Evolutionary conservation across 2,113 vertebrate species (phyloP), one percentile per base, ranked within the genome.

Genomic region (Monopterus albus): DNA sequence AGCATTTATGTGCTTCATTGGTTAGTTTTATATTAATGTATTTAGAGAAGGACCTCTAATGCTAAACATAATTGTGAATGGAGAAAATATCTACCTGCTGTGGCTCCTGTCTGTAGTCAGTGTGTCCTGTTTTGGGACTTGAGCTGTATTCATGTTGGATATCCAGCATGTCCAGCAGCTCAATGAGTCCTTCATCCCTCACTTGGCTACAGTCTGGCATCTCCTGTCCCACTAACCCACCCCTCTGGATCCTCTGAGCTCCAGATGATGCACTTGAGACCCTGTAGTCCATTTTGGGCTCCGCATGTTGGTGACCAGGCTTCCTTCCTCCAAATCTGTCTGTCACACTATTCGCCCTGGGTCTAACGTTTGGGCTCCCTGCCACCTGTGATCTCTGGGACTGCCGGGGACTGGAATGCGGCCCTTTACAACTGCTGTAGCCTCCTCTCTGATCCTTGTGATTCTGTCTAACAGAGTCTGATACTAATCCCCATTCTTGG

Each of bases 211-310:
- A 83, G 28, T 39, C 59, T 58, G 59, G 26, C 13, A 40, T 29
- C 25, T 86, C 83, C 38, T 84, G 86, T 43, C 55, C 70, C 9
- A 14, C 49, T 10, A 70, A 47, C 58, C 83, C 63, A 7, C 50
- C 80, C 50, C 79, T 82, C 1, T 83, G 85, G 50, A 55, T 77
- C 82, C 63, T 82, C 68, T 87, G 85, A 81, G 83, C 21, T 50
- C 80, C 85, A 36, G 85, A 51, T 13, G 79, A 94, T 64, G 81
- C 92, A 90, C 92, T 94, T 85, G 95, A 75, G 79, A 93, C 88
- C 83, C 94, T 96, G 89, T 95, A 92, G 80, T 95, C 95, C 87
- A 93, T 93, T 65, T 94, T 94, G 45, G 94, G 93, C 29, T 95
- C 94, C 33, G 84, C 89, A 7, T 92, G 94, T 63, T 96, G 92